These are phyloP conservation scores for Vesta saturnalis DNA, from an alignment of 2,888 invertebrate genomes.

Conservation along the genomic window DNA sequence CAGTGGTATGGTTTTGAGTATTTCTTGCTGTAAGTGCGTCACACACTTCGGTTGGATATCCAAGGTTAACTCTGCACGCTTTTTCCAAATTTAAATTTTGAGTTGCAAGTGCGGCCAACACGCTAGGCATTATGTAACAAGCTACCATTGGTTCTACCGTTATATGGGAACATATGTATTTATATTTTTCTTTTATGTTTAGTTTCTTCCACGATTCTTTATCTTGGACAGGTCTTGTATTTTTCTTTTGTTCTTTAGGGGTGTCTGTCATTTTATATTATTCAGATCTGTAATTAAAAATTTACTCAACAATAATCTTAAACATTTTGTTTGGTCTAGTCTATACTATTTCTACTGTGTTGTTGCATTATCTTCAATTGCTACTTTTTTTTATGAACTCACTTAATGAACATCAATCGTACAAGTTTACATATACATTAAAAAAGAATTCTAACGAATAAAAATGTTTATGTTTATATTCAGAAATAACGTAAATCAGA, in stretches of 20 bases:
- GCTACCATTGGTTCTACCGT: slow-evolving; percentile 82
- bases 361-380: too few relatives aligned
- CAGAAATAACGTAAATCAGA: too few relatives aligned
- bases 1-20: slow-evolving; percentile 71
- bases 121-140: slow-evolving; percentile 74
- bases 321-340: too few relatives aligned
- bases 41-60: slow-evolving; percentile 77
- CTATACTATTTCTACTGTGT: too few relatives aligned
- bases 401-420: too few relatives aligned
- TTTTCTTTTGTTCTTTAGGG: slow-evolving; percentile 14
- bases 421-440: too few relatives aligned
- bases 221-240: not conserved
- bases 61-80: slow-evolving; percentile 85
- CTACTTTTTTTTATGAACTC: too few relatives aligned
- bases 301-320: not conserved
- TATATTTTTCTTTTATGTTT: slow-evolving; percentile 67
- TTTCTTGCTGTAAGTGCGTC: slow-evolving; percentile 79
- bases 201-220: slow-evolving; percentile 54
- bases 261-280: slow-evolving; percentile 24
- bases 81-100: slow-evolving; percentile 88
- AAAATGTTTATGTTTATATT: too few relatives aligned
- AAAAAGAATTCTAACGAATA: too few relatives aligned
- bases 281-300: not conserved
- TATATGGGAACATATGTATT: slow-evolving; percentile 70
- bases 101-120: slow-evolving; percentile 77